Percentiles rank a stretch among this genome's conserved stretches.
Evolutionary conservation across 2,113 vertebrate species (phyloP).

Genomic region (Atherinomorus stipes): DNA sequence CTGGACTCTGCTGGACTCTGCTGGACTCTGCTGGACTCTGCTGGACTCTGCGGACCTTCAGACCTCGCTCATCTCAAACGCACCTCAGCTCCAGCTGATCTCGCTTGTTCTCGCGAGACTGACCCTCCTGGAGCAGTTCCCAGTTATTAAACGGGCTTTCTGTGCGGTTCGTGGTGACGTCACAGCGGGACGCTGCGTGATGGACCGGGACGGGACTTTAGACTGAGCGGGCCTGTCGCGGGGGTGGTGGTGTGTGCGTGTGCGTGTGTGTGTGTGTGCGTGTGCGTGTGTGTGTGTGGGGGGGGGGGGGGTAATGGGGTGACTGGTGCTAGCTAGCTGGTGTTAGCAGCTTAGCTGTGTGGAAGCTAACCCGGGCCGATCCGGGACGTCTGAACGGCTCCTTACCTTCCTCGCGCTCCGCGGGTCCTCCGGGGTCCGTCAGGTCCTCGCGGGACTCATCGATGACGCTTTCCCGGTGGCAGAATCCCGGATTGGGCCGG

Average conservation of each 20-base stretch:
- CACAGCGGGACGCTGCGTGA: neutral
- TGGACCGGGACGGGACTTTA: neutral
- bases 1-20: too few relatives aligned
- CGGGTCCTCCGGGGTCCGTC: conserved; percentile 20
- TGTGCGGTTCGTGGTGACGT: too few relatives aligned
- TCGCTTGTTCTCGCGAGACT: conserved; percentile 34
- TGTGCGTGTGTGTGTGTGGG: too few relatives aligned
- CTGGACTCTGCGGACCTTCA: too few relatives aligned
- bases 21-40: too few relatives aligned
- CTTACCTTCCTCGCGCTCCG: conserved; percentile 39
- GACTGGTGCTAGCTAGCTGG: conserved; percentile 48
- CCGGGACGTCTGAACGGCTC: neutral
- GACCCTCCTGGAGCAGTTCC: neutral
- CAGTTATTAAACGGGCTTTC: too few relatives aligned
- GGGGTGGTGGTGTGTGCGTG: too few relatives aligned
- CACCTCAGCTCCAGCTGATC: neutral
- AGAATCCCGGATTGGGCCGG: neutral
- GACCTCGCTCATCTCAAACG: too few relatives aligned
- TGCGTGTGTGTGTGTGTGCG: too few relatives aligned
- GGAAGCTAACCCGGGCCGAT: conserved; percentile 3
- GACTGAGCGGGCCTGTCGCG: too few relatives aligned
- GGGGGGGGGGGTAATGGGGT: conserved; percentile 48
- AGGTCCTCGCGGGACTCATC: conserved; percentile 28
- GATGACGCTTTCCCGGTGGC: neutral
- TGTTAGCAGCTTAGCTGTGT: conserved; percentile 27